These are phyloP conservation scores for Rhyacichthys aspro DNA, from an alignment of 2,797 vertebrate genomes.

Conservation along the genomic window DNA sequence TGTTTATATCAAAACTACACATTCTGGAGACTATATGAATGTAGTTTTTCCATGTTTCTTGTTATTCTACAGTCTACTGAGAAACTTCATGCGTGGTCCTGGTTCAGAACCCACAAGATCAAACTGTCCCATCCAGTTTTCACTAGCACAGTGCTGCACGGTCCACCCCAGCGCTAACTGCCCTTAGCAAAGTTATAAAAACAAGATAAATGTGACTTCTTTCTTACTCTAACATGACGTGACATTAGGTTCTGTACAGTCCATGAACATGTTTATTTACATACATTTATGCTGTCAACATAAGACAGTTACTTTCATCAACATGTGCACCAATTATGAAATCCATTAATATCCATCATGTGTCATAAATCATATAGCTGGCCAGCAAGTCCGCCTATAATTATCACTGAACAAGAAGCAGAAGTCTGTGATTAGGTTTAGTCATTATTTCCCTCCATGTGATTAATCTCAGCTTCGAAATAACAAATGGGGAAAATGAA, in stretches of 20 bases:
- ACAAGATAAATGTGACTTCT: too few species aligned
- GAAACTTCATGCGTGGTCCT: too few species aligned
- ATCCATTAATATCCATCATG: slow-evolving; percentile 84
- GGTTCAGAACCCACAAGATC: too few species aligned
- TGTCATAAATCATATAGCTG: slow-evolving; percentile 80
- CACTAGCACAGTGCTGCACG: too few species aligned
- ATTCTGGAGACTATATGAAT: too few species aligned
- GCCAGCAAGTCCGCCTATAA: slow-evolving; percentile 75
- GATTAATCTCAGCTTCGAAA: slow-evolving; percentile 78
- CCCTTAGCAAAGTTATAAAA: too few species aligned
- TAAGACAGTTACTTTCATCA: slow-evolving; percentile 77
- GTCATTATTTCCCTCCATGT: slow-evolving; percentile 77
- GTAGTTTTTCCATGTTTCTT: too few species aligned
- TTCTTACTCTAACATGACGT: too few species aligned
- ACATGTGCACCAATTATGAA: slow-evolving; percentile 82
- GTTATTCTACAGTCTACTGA: too few species aligned
- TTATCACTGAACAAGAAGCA: slow-evolving; percentile 80
- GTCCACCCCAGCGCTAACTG: too few species aligned
- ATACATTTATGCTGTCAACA: slow-evolving; percentile 61
- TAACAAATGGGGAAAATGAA: slow-evolving; percentile 78
- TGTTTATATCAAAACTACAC: too few species aligned
- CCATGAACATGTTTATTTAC: slow-evolving; percentile 45
- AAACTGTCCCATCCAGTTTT: too few species aligned
- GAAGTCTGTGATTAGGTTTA: slow-evolving; percentile 81
- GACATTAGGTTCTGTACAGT: neutral